Evolutionary conservation across 2,797 vertebrate species (phyloP), one percentile per base, ranked within the genome.

Genomic region (Pipistrellus kuhlii): DNA sequence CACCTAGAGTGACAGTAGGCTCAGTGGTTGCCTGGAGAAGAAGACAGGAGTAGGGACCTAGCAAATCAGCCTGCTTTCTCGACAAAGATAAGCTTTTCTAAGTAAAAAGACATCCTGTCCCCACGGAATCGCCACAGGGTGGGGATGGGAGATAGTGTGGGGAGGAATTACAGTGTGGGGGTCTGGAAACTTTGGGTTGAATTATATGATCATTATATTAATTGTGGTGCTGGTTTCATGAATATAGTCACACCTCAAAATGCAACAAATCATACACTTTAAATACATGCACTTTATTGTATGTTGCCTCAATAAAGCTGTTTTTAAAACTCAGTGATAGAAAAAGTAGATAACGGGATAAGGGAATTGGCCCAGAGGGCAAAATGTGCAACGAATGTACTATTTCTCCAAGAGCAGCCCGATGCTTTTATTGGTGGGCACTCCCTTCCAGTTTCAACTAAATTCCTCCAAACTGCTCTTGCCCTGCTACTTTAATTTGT

Each of bases 31-130:
- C 78, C 59, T 68, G 53, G 81, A 32, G 11, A 7, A 88, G 17
- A 21, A 53, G 38, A 59, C 64, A 25, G 25, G 66, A 83, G 9
- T 8, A 35, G 53, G 30, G 48, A 2, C 6, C 85, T 94, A 80
- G 53, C 73, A 71, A 51, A 85, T 66, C 85, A 96, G 66, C 71
- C 32, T 59, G 84, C 59, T 80, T 76, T 46, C 27, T 88, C 53
- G 55, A 44, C 84, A 69, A 91, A 88, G 91, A 84, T 72, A 88
- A 90, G 32, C 30, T 92, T 82, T 69, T 51, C 84, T n/a, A 85
- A 85, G 35, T 73, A 76, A 85, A 87, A 88, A 91, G 68, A 83
- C 30, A 84, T 87, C 64, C 86, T 86, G 82, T 59, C 35, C 35
- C 15, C 14, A 27, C 35, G 62, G 59, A 85, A 68, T 66, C 73